Evolutionary conservation across 2,113 vertebrate genomes (phyloP), one percentile per base, ranked within the genome.

Genomic region (Anolis sagrei): DNA sequence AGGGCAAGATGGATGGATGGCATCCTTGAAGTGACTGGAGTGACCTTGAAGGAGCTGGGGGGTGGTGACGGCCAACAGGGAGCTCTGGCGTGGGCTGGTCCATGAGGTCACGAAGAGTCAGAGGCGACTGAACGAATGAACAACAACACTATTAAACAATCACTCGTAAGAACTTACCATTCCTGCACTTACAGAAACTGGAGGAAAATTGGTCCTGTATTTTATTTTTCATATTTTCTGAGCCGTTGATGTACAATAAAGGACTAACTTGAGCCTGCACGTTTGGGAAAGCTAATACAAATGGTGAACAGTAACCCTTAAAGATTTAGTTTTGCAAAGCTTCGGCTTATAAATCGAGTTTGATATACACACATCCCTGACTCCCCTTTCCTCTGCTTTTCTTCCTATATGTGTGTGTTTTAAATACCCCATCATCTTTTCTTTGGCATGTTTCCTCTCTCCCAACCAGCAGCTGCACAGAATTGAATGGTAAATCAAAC

Each of bases 401-500:
- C 23, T 54, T 32, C 34, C 27, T 1, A 74, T 88, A 27, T 68
- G 91, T 91, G 18, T 34, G 44, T 51, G 78, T 91, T 92, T 89
- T 87, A 90, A 89, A 85, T 80, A 73, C 84, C 93, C 94, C 91
- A 92, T 87, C 94, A 90, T 86, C 88, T 83, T 94, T 92, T 54
- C 90, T 91, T 96, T 97, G 97, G 97, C 96, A 95, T 32, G 83
- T 85, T 78, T 96, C 96, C 96, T 95, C 94, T 95, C 96, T 96
- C 95, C 95, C 85, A 85, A 95, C 93, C 92, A 93, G 95, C 97
- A 97, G 97, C 97, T 97, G 97, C 77, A 34, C 94, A 88, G 92
- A 94, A 96, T 95, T 97, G 96, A 97, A 97, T 97, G 96, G 97
- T 97, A 96, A 97, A 97, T 97, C 96, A 97, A 96, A 97, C 94